A percentile compares a stretch with the other conserved stretches of the same genome.
Evolutionary conservation across 2,113 vertebrate species (phyloP).

Genomic region (Pao palembangensis): DNA sequence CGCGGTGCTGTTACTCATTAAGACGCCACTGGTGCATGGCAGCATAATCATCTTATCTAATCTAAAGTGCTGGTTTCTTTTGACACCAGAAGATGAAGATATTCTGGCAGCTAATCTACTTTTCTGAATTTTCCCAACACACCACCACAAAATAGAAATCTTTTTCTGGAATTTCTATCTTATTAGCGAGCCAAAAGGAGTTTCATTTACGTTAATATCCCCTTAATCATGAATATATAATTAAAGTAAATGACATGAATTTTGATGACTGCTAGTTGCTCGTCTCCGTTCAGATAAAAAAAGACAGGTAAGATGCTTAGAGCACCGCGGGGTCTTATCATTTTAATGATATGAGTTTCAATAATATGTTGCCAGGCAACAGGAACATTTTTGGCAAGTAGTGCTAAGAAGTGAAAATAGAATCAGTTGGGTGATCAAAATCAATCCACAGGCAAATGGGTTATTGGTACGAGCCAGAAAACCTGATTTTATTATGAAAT

Average conservation of each 20-base stretch:
- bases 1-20: conserved; percentile 44
- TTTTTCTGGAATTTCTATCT: no score
- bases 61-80: no score
- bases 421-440: conserved; percentile 17
- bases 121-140: no score
- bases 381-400: conserved; percentile 59
- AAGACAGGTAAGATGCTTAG: conserved; percentile 52
- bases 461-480: no score
- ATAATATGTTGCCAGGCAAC: conserved; percentile 70
- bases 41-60: background rate
- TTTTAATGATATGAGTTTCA: conserved; percentile 53
- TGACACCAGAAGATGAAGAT: conserved; percentile 3
- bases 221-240: background rate
- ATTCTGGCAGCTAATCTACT: background rate
- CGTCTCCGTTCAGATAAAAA: conserved; percentile 27
- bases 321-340: conserved; percentile 34
- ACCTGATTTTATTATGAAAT: no score
- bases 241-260: background rate
- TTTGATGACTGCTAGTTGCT: conserved; percentile 26
- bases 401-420: conserved; percentile 50
- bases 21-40: conserved; percentile 8
- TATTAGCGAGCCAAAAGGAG: no score
- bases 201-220: no score
- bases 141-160: no score
- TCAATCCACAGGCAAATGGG: background rate